Conservation (phyloP, 1,140 invertebrate genomes). For the Thrips palmi region DNA sequence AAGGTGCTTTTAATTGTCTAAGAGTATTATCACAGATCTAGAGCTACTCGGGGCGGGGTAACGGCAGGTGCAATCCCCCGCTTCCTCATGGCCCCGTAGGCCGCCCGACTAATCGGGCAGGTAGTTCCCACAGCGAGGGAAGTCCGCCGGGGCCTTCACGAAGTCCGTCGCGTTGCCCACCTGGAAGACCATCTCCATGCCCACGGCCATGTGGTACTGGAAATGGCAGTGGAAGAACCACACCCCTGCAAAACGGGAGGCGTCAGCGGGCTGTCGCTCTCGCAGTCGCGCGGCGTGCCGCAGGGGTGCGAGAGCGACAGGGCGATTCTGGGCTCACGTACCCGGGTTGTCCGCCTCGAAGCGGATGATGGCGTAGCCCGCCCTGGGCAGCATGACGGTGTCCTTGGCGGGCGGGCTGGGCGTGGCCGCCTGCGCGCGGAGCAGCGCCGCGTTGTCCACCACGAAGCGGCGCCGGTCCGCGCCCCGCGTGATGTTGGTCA, state of each 20-base stretch:
- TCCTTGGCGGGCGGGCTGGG: constrained; percentile 45
- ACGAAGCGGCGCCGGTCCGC: not conserved
- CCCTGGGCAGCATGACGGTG: constrained; percentile 77
- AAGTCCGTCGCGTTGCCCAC: constrained; percentile 23
- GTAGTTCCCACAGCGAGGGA: constrained; percentile 21
- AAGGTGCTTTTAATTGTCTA: too few relatives aligned
- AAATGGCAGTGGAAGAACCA: constrained; percentile 32
- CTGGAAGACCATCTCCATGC: constrained; percentile 28
- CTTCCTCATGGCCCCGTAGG: too few relatives aligned
- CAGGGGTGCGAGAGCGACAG: too few relatives aligned
- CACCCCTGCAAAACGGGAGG: constrained; percentile 27
- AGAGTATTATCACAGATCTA: too few relatives aligned
- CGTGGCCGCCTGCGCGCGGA: too few relatives aligned
- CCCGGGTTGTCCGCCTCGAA: constrained; percentile 75
- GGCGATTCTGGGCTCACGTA: too few relatives aligned
- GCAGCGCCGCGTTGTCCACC: not conserved
- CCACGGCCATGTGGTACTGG: constrained; percentile 25
- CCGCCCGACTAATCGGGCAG: too few relatives aligned
- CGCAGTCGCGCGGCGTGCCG: too few relatives aligned
- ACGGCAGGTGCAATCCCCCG: too few relatives aligned
- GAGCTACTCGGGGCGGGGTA: too few relatives aligned
- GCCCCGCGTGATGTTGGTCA: not conserved
- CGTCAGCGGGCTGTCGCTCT: too few relatives aligned
- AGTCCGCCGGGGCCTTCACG: constrained; percentile 21
- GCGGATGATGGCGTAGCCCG: constrained; percentile 74